Base-by-base conservation (phyloP, 2,888 invertebrate species). In the Chymomyza procnemis region DNA sequence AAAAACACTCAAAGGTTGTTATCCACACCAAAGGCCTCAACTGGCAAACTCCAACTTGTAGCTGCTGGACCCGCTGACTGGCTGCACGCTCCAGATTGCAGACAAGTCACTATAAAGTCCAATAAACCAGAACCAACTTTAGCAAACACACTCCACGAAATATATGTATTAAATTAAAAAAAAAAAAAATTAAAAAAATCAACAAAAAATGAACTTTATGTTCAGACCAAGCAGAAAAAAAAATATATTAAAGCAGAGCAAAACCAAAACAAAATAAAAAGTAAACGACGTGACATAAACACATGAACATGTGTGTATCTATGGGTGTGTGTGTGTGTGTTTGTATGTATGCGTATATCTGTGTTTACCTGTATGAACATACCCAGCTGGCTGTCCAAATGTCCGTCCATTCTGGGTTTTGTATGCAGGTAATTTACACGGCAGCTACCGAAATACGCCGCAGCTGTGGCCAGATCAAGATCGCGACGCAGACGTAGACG, bases 381-480 rank as follows among this genome's bases (percentile, higher is more conserved):
- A 67, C 71, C n/a, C n/a, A 78, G n/a, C 26, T 19, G 30, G 50
- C 22, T 50, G 57, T 60, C 34, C 34, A 5, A 48, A 50, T n/a
- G 50, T 61, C 19, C 18, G 34, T 61, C 19, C 18, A 16, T 26
- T n/a, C 34, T 34, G 22, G 69, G 65, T 66, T 79, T 84, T 81
- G 85, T 85, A 85, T 78, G 85, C 83, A 84, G 90, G 90, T 90
- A 91, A 90, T 91, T 90, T 90, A 90, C 90, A 90, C 89, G 89
- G 88, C 90, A 88, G 90, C 90, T 90, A 90, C 90, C 90, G 90
- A 90, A 90, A 90, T 90, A 90, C 90, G 90, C 88, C 73, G 71
- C 69, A 74, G 75, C 74, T 69, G 67, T 69, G 59, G 52, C 57
- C 46, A 52, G 6, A 9, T n/a, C 16, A 5, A 59, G 18, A 50